Conservation (phyloP, 2,113 vertebrate genomes). For the Athene noctua region DNA sequence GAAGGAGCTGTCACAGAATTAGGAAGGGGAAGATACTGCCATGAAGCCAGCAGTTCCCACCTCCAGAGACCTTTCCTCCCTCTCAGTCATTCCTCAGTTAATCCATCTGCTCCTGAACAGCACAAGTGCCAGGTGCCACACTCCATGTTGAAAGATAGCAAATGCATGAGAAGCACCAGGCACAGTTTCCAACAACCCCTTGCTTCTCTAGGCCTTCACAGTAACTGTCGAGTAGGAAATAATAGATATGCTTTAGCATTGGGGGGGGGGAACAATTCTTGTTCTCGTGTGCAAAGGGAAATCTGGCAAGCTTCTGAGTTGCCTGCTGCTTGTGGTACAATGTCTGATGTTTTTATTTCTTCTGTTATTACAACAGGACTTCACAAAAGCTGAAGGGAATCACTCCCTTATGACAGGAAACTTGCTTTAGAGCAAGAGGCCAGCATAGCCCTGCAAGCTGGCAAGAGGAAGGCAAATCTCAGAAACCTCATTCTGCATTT, state of each 20-base stretch:
- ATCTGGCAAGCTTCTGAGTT: not conserved
- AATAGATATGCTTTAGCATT: not conserved
- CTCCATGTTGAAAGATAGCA: not conserved
- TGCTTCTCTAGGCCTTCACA: not conserved
- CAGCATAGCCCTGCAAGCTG: not conserved
- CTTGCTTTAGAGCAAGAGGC: not conserved
- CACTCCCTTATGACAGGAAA: not conserved
- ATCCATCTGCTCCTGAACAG: not conserved
- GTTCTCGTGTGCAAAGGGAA: not conserved
- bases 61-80: not conserved
- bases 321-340: not conserved
- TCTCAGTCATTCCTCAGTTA: not conserved
- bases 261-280: not conserved
- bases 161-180: not conserved
- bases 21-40: not conserved
- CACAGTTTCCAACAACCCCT: not conserved
- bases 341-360: not conserved
- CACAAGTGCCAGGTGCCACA: not conserved
- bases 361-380: not conserved
- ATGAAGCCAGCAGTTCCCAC: not conserved
- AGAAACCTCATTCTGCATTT: not conserved
- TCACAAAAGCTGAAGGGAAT: not conserved
- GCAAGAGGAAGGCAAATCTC: not conserved
- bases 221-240: not conserved
- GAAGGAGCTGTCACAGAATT: not conserved